Evolutionary conservation across 2,888 invertebrate genomes (phyloP), one percentile per base, ranked within the genome.

Genomic region (Plagodis dolabraria): DNA sequence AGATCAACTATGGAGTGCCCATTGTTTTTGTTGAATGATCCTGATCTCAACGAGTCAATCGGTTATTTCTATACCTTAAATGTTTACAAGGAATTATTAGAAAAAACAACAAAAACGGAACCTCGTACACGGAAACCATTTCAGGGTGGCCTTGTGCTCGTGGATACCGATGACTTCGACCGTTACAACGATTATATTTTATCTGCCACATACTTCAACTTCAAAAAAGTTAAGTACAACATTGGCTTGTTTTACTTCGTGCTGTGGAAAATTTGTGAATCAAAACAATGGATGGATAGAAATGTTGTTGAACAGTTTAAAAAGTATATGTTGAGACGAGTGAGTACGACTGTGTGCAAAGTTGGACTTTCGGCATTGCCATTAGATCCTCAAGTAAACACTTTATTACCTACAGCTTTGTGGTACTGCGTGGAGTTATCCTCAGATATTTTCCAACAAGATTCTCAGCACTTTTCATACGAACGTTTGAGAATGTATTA

Each of bases 121-220:
- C 83, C 83, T 7, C 76, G 78, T 7, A 80, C 80, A 22, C 68
- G 81, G 36, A 70, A 65, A 63, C 74, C 70, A 5, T 82, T 72
- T 58, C 72, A 77, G 33, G 81, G 80, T 0, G 82, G 81, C 5
- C 68, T 82, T n/a, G 80, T 82, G 51, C 62, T 81, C 4, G 69
- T 66, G 51, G 79, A 77, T 43, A 72, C 71, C 0, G 67, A 75
- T 40, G 63, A 77, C 12, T 83, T 81, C 53, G 82, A 83, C 50
- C 72, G 67, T 63, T 83, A 83, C 59, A 83, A 83, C 45, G 83
- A 83, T 47, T 83, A 77, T 57, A 68, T 83, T 68, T 51, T 83
- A 51, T 72, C 83, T 0, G 76, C 74, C 7, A 83, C 81, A 2
- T 83, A 83, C 59, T 83, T 83, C 50, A 50, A 77, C 64, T 67